These are phyloP conservation scores for Leptestheria dahalacensis DNA, from an alignment of 1,140 invertebrate genomes.

Conservation along the genomic window DNA sequence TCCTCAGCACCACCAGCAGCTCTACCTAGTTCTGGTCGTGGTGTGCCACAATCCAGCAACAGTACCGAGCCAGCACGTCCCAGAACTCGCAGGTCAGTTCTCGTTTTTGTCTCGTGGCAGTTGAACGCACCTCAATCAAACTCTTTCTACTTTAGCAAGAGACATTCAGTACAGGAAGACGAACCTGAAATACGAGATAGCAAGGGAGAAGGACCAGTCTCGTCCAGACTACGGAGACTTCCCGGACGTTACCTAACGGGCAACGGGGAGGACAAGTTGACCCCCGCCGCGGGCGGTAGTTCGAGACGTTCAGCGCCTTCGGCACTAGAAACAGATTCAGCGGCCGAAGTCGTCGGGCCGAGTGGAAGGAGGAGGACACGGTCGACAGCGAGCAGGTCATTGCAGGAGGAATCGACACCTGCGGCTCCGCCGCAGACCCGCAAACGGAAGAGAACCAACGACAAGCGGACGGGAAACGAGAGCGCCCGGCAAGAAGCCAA, in stretches of 20 bases:
- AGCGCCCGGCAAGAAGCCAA: too few species aligned
- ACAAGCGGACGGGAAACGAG: too few species aligned
- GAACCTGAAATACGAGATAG: not conserved
- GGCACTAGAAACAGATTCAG: not conserved
- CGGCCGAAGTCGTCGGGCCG: not conserved
- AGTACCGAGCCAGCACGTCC: slow-evolving; percentile 8
- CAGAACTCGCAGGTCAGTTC: slow-evolving; percentile 8
- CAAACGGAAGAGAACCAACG: slow-evolving; percentile 8
- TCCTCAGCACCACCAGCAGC: slow-evolving; percentile 14
- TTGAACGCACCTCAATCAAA: not conserved
- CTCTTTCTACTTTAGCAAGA: not conserved
- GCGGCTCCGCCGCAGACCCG: too few species aligned
- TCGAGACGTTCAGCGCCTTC: not conserved
- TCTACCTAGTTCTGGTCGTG: slow-evolving; percentile 11
- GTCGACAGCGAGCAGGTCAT: too few species aligned
- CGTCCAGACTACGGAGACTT: slow-evolving; percentile 6
- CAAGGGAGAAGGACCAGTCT: slow-evolving; percentile 6
- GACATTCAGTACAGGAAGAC: not conserved
- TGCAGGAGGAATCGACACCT: too few species aligned
- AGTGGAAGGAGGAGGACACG: not conserved
- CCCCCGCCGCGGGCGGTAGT: not conserved
- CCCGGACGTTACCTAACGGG: slow-evolving; percentile 8
- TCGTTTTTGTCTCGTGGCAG: not conserved
- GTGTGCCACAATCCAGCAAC: slow-evolving; percentile 10
- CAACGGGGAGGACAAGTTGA: not conserved